Evolutionary conservation across 2,797 vertebrate genomes (phyloP), one percentile per base, ranked within the genome.

Genomic region (Coendou prehensilis): DNA sequence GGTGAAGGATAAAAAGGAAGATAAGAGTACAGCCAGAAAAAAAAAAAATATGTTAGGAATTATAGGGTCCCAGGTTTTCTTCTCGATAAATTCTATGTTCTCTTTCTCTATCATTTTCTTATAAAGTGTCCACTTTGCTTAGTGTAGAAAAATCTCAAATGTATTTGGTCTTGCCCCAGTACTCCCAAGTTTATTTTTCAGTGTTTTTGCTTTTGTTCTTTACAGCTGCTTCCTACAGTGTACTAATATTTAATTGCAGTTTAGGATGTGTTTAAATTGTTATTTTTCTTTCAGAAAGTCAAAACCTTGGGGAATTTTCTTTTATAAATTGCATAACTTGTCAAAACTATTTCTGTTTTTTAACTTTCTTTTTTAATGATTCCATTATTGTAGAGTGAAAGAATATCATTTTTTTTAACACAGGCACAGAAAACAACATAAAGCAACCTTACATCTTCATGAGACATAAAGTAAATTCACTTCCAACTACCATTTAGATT

Each of bases 201-300:
- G 13, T 50, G 3, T 45, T 30, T 41, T 22, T 30, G 26, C 1
- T 52, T 52, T 33, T 61, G 59, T 69, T 50, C 30, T 26, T 79
- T 17, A 54, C 26, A 54, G 6, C 69, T 9, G 50, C 0, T 89
- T 84, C 63, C 41, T 0, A 23, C 6, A 76, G n/a, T 7, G 71
- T 73, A 64, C 67, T 71, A 71, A 9, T 67, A 0, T 61, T 93
- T 93, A 81, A 76, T 28, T 90, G 11, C 9, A 87, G 20, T 6
- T 87, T 95, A 28, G 6, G 47, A 76, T 83, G 18, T 73, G 56
- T 57, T 30, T 83, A 80, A 30, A 50, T 96, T 81, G 71, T 7
- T 97, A 89, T 86, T 95, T 28, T 88, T 79, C 45, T 52, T 76
- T 81, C 11, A 15, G 23, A 56, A 89, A 89, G 20, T 67, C 73